phyloP scores from a whole-genome alignment of 2,113 vertebrate genomes.

The Morone saxatilis region DNA sequence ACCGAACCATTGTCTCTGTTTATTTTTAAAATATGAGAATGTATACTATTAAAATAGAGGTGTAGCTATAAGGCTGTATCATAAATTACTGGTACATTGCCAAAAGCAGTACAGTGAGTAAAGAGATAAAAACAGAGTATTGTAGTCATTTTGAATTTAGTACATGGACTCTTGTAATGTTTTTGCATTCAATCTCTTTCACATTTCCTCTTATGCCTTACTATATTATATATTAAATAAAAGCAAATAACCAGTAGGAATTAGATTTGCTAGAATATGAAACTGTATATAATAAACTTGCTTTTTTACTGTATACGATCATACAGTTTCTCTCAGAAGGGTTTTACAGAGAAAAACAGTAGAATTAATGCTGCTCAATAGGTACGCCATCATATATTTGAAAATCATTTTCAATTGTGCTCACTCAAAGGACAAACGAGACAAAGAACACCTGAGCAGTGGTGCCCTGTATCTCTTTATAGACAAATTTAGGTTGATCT shows the following conservation, averaged over 20 bases:
- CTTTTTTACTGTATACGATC: not conserved
- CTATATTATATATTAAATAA: not conserved
- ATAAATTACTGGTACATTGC: not conserved
- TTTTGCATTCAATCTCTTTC: not conserved
- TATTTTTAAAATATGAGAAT: not conserved
- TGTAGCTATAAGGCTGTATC: not conserved
- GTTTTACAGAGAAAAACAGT: not conserved
- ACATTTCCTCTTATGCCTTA: not conserved
- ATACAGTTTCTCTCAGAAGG: not conserved
- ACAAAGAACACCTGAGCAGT: not conserved
- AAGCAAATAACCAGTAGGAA: not conserved
- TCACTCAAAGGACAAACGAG: not conserved
- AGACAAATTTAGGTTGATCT: constrained; percentile 9
- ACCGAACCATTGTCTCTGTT: constrained; percentile 2
- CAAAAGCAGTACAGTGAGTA: not conserved
- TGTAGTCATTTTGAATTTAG: not conserved
- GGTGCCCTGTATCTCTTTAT: not conserved
- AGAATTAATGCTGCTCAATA: not conserved
- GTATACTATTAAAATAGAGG: not conserved
- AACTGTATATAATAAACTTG: not conserved
- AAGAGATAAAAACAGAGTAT: not conserved
- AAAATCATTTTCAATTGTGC: constrained; percentile 14
- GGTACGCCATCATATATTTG: not conserved
- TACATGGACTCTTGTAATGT: not conserved
- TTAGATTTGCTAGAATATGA: not conserved